Base-by-base conservation (phyloP, 2,113 vertebrate species). In the Castor canadensis region DNA sequence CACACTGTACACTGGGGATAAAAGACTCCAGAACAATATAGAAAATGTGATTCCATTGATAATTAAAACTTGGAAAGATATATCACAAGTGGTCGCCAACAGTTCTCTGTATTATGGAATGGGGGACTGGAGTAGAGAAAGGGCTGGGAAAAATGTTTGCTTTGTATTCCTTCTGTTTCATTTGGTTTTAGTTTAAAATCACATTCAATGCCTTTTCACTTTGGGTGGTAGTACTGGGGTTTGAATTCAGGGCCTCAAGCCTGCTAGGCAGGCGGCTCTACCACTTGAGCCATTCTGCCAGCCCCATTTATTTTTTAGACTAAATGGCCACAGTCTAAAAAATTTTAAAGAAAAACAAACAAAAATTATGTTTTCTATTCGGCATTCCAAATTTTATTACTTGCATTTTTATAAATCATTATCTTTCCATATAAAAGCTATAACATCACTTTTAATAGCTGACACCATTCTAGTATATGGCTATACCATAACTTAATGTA, bases 341-440 rank as follows among this genome's bases (percentile, higher is more conserved):
- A 40, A 87, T 30, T 82, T 83, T n/a, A 72, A 52, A 92, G 38
- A 76, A 89, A 96, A 93, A 26, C 30, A 91, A 62, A 64, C 43
- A 60, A 80, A 60, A 54, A 35, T 75, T 12, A 52, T 45, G 45
- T 69, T 94, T 94, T 86, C 2, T 89, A 91, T 88, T 32, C 49
- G 85, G 58, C 58, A 85, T 54, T 69, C 30, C 30, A 32, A 66
- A 28, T 94, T 91, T 94, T 69, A 11, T 88, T 72, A 88, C 80
- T 79, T 83, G 71, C 28, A 84, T 43, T 75, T 79, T 94, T 89
- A 60, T 45, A n/a, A 82, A 82, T 52, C 45, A 92, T 91, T 71
- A 67, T 30, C 16, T 81, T 77, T 75, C 10, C 80, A 86, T 3
- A 89, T 47, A 43, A 90, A 17, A 64, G 45, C n/a, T 81, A 20